Evolutionary conservation across 2,113 vertebrate genomes (phyloP), one percentile per base, ranked within the genome.

Genomic region (Podocnemis expansa): DNA sequence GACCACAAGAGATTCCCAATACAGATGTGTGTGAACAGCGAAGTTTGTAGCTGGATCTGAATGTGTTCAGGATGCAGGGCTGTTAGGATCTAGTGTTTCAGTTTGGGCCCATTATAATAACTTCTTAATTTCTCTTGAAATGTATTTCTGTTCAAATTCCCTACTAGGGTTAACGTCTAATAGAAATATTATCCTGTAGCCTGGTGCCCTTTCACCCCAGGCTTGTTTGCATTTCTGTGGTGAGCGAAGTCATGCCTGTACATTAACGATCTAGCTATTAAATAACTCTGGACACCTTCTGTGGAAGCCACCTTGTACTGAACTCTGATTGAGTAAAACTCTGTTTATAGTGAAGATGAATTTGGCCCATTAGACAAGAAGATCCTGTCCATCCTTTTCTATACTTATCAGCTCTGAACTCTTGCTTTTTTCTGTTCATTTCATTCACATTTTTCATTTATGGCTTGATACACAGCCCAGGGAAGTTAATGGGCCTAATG

Each of bases 131-230:
- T 95, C 93, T 91, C 94, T 94, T 25, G 90, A 91, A 92, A 76
- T 78, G 1, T 60, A 58, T 41, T 34, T 73, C 83, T 95, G 75
- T 79, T 93, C 94, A 80, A 84, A 55, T 91, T 91, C 93, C 85
- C 43, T 84, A 51, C 78, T 2, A 85, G 83, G 91, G n/a, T 81
- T 97, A 93, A 94, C 84, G 89, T 80, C 58, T 84, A 93, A 92
- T 80, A 88, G 94, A 95, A 97, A 94, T 91, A 94, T 89, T 93
- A 34, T 93, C 92, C 84, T 89, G 91, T 84, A 80, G 79, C 85
- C 78, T 92, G 94, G 92, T 92, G 91, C 29, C 0, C 89, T 52
- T 85, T 91, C 95, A 89, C 43, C 55, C 79, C 1, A 0, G 89
- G 43, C 4, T 0, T 63, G 85, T 94, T 93, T 43, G 85, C 27